A percentile compares a stretch with the other conserved stretches of the same genome.
Evolutionary conservation across 2,888 invertebrate species (phyloP).

Genomic region (Leucophora obtusa): DNA sequence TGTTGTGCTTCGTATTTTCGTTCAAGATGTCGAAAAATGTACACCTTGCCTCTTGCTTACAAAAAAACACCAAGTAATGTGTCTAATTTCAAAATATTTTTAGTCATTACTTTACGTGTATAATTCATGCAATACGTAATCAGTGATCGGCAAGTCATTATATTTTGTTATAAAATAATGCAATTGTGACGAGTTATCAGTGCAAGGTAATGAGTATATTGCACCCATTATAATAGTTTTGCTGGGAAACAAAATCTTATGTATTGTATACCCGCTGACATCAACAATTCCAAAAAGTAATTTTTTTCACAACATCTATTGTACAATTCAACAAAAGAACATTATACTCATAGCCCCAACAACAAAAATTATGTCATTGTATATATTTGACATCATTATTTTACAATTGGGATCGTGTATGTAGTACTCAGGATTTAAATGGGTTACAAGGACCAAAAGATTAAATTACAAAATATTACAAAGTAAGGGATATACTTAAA

Average conservation of each 20-base stretch:
- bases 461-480: neutral
- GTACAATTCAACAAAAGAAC: neutral
- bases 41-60: no score
- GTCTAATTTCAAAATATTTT: no score
- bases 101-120: no score
- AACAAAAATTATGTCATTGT: slow-evolving; percentile 54
- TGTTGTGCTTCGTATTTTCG: no score
- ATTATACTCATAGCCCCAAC: neutral
- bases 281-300: slow-evolving; percentile 33
- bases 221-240: no score
- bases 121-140: no score
- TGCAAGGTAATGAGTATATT: no score
- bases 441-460: neutral
- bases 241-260: neutral
- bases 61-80: no score
- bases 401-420: neutral
- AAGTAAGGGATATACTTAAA: neutral
- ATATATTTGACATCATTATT: slow-evolving; percentile 43
- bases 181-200: no score
- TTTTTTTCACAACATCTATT: neutral
- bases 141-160: no score
- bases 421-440: neutral
- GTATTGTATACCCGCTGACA: slow-evolving; percentile 39
- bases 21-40: no score
- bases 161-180: no score